Base-by-base conservation (phyloP, 2,113 vertebrate genomes). In the Hippocampus guttulatus region DNA sequence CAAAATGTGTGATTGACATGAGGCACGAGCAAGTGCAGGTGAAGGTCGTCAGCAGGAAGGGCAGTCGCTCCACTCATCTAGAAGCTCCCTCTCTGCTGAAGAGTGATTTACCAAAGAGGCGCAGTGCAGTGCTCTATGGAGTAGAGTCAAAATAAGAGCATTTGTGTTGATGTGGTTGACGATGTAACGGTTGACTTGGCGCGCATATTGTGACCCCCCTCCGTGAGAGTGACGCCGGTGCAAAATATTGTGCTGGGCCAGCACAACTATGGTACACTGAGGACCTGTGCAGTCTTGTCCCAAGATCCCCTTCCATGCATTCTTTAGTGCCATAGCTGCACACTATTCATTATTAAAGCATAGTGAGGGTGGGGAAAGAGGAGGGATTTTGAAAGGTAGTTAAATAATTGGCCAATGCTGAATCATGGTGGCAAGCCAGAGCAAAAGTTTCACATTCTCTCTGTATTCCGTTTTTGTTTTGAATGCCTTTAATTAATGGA, bases 261-360 rank as follows among this genome's bases (percentile, higher is more conserved):
- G 87, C 74, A 23, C 71, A 89, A 81, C 69, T 78, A 33, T 15
- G 6, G 58, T 61, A 67, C 79, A 84, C 81, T 80, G 73, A 70
- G 45, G 72, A 77, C 75, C 70, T 70, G 70, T 67, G 38, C 70
- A 47, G 60, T 18, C 38, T 11, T 65, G 75, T 86, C 87, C 87
- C 81, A 57, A 75, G 76, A 81, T 87, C 82, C 78, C 81, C 79
- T 67, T 65, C 77, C 78, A 77, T 83, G 83, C 82, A 82, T 84
- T 88, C 80, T 90, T 87, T 82, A 87, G 82, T 71, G 75, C 73
- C 71, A 6, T 65, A 80, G 80, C 86, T 81, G 80, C 79, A 84
- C 74, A 72, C 71, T 60, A 84, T 91, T 67, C 75, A 92, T 89
- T 85, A 92, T 89, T 91, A 70, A 90, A 81, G 75, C 65, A 70